These are phyloP conservation scores for Panzeria rudis DNA, from an alignment of 2,888 invertebrate genomes.

Conservation along the genomic window DNA sequence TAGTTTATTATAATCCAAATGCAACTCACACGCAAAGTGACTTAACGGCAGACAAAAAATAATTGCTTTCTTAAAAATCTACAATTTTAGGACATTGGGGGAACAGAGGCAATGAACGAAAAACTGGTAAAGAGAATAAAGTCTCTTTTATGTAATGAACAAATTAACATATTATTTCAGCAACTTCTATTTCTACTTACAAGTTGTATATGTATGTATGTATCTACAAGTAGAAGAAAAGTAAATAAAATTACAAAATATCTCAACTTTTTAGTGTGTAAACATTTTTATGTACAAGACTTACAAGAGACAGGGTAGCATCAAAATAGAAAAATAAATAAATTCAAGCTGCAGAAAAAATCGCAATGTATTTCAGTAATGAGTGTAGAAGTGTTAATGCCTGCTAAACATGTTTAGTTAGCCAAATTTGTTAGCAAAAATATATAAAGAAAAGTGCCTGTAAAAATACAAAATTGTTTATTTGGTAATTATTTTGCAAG, in stretches of 20 bases:
- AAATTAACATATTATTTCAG: slow-evolving; percentile 27
- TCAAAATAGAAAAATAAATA: slow-evolving; percentile 25
- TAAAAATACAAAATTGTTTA: slow-evolving; percentile 21
- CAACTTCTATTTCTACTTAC: slow-evolving; percentile 43
- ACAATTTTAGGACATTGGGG: slow-evolving; percentile 23
- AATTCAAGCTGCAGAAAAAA: slow-evolving; percentile 40
- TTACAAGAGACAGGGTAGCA: slow-evolving; percentile 35
- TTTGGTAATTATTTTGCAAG: slow-evolving; percentile 49
- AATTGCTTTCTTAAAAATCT: slow-evolving; percentile 43
- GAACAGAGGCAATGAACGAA: slow-evolving; percentile 39
- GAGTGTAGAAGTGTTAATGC: slow-evolving; percentile 61
- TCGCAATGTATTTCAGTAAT: slow-evolving; percentile 47
- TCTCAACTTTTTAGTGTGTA: slow-evolving; percentile 39
- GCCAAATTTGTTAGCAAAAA: slow-evolving; percentile 19
- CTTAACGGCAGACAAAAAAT: slow-evolving; percentile 16
- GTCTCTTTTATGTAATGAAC: slow-evolving; percentile 34
- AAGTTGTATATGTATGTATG: background rate
- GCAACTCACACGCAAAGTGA: slow-evolving; percentile 43
- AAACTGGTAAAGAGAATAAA: slow-evolving; percentile 43
- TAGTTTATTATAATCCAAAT: slow-evolving; percentile 19
- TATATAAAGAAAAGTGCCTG: slow-evolving; percentile 31
- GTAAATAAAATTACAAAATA: slow-evolving; percentile 47
- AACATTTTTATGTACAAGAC: background rate
- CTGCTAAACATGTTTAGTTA: slow-evolving; percentile 51
- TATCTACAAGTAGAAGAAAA: background rate